Conservation (phyloP, 2,888 invertebrate genomes). For the Beris chalybata region DNA sequence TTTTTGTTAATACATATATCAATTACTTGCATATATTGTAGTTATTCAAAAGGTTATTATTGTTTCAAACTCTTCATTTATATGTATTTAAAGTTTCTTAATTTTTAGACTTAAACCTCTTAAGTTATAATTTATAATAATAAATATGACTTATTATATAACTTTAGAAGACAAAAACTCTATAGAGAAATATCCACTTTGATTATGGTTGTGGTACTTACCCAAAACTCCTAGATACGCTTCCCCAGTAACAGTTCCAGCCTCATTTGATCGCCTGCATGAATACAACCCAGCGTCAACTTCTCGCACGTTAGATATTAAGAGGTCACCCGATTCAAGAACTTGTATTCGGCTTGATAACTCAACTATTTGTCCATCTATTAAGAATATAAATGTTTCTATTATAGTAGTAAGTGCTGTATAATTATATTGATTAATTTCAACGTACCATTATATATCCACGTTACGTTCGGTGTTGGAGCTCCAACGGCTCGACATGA, state of each 20-base stretch:
- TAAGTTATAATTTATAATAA: too few species aligned
- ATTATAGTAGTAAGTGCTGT: neutral
- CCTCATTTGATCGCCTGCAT: conserved; percentile 86
- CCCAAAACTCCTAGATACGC: conserved; percentile 83
- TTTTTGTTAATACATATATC: too few species aligned
- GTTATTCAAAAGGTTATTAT: too few species aligned
- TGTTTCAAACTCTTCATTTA: too few species aligned
- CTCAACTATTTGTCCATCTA: conserved; percentile 65
- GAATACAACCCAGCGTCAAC: conserved; percentile 87
- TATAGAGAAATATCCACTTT: too few species aligned
- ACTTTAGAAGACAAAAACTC: too few species aligned
- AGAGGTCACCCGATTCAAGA: conserved; percentile 82
- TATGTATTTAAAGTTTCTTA: too few species aligned
- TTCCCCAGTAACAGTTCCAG: conserved; percentile 80
- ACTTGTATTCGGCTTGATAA: conserved; percentile 79
- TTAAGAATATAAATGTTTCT: conserved; percentile 23
- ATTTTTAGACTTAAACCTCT: too few species aligned
- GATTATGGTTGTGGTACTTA: conserved; percentile 53
- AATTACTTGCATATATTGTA: too few species aligned
- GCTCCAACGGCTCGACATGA: conserved; percentile 87
- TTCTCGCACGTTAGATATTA: conserved; percentile 82
- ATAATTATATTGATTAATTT: conserved; percentile 9
- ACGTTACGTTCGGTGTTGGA: conserved; percentile 86
- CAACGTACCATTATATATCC: conserved; percentile 85
- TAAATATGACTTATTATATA: too few species aligned